A percentile compares a stretch with the other conserved stretches of the same genome.
These are phyloP conservation scores for Hypena proboscidalis DNA, from an alignment of 2,888 invertebrate species.

Conservation along the genomic window DNA sequence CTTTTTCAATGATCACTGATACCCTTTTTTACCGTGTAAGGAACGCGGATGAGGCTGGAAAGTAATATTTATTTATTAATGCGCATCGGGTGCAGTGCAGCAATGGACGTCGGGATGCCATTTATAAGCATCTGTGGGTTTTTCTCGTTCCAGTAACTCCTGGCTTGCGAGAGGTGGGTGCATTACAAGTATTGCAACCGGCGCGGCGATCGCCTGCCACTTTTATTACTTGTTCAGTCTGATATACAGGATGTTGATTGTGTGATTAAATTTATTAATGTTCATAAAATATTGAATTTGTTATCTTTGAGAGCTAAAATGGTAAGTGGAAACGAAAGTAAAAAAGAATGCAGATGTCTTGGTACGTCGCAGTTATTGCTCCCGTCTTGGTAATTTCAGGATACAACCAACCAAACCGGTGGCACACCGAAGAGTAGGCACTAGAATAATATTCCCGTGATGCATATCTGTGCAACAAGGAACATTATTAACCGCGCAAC, in stretches of 20 bases:
- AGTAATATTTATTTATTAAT: constrained; percentile 45
- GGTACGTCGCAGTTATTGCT: too few relatives aligned
- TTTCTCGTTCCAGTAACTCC: constrained; percentile 64
- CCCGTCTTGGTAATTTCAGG: too few relatives aligned
- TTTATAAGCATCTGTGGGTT: constrained; percentile 64
- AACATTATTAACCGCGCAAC: too few relatives aligned
- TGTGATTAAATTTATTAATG: too few relatives aligned
- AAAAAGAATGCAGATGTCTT: too few relatives aligned
- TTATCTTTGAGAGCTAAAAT: too few relatives aligned
- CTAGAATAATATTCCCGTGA: too few relatives aligned
- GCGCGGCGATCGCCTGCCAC: constrained; percentile 27
- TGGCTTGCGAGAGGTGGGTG: constrained; percentile 34
- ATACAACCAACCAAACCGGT: too few relatives aligned
- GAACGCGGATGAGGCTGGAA: constrained; percentile 43
- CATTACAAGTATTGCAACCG: constrained; percentile 40
- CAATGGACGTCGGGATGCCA: constrained; percentile 52
- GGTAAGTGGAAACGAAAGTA: too few relatives aligned
- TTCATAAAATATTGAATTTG: too few relatives aligned
- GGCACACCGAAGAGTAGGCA: too few relatives aligned
- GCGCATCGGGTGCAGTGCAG: constrained; percentile 28
- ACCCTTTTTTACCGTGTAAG: constrained; percentile 32
- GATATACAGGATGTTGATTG: constrained; percentile 8
- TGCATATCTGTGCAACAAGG: too few relatives aligned
- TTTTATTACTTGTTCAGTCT: constrained; percentile 30
- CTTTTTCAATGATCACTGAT: constrained; percentile 35